Conservation (phyloP, 2,113 vertebrate species). For the Tetraodon nigroviridis region DNA sequence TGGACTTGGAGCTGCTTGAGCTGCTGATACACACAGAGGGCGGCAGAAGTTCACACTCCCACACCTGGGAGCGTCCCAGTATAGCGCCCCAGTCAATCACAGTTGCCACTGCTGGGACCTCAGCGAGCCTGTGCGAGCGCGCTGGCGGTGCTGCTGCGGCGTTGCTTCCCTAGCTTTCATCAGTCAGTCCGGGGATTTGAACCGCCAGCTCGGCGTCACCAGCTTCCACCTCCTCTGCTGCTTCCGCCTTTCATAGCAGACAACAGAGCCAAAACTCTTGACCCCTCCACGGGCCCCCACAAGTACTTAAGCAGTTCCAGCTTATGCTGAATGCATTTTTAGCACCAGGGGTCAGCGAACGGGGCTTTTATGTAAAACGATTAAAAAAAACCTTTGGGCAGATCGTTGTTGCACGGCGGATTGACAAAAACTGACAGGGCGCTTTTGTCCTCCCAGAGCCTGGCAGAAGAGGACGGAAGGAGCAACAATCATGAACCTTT, state of each 20-base stretch:
- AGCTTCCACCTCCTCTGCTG: conserved; percentile 40
- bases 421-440: too few relatives aligned
- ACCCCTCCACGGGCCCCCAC: conserved; percentile 38
- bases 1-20: conserved; percentile 4
- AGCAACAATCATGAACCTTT: conserved; percentile 55
- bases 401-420: too few relatives aligned
- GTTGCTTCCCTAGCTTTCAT: conserved; percentile 36
- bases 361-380: conserved; percentile 48
- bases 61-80: conserved; percentile 16
- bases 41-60: conserved; percentile 12
- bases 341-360: conserved; percentile 31
- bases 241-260: conserved; percentile 37
- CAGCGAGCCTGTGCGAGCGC: conserved; percentile 14
- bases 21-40: conserved; percentile 6
- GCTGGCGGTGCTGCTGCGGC: conserved; percentile 29
- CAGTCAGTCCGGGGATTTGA: conserved; percentile 42
- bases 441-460: conserved; percentile 26
- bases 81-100: conserved; percentile 9
- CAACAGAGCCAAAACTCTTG: conserved; percentile 45
- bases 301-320: conserved; percentile 58
- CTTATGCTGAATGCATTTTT: conserved; percentile 50
- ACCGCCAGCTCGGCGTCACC: conserved; percentile 37
- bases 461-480: conserved; percentile 17
- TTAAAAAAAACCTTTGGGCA: conserved; percentile 18
- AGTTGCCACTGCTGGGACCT: conserved; percentile 15